Base-by-base conservation (phyloP, 2,797 vertebrate genomes). In the Apogon talboti region DNA sequence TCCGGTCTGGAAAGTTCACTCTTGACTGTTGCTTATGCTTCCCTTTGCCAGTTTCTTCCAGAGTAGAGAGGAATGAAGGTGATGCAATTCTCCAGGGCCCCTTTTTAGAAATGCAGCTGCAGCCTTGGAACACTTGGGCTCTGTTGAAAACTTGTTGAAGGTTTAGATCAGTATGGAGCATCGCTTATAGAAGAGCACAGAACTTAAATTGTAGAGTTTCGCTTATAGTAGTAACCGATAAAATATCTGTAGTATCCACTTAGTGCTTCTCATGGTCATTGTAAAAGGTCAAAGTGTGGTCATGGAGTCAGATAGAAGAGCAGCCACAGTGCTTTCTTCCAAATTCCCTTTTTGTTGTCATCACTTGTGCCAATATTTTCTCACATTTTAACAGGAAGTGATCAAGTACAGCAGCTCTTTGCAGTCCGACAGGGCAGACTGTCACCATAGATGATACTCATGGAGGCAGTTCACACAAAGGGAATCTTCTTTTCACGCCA, bases 41-140 rank as follows among this genome's bases (percentile, higher is more conserved):
- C 11, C 35, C 58, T 44, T 45, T 65, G 52, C 69, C 67, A 73
- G 63, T 86, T 89, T 82, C 78, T 79, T 84, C 56, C 75, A 83
- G 69, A 84, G 71, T 75, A 44, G 66, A 44, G 66, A 86, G 79
- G 83, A 91, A 88, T 86, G 82, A 74, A 11, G 69, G 87, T 88
- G 84, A 87, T 88, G 87, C 87, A 89, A 86, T 83, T 78, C 86
- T 87, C 78, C 61, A 55, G 79, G 84, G 81, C 58, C 71, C 52
- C 40, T 28, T 70, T 74, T 73, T 49, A 78, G 76, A 85, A 69
- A 56, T 76, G 66, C 89, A 90, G 88, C 91, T 83, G 77, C 77
- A 79, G 63, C 40, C 33, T 46, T 52, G 67, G 45, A 82, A 74
- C 65, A 63, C 72, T 64, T 48, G 49, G 28, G 13, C 67, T 71